Evolutionary conservation across 2,113 vertebrate species (phyloP).

Genomic region (Ariopsis seemanni): DNA sequence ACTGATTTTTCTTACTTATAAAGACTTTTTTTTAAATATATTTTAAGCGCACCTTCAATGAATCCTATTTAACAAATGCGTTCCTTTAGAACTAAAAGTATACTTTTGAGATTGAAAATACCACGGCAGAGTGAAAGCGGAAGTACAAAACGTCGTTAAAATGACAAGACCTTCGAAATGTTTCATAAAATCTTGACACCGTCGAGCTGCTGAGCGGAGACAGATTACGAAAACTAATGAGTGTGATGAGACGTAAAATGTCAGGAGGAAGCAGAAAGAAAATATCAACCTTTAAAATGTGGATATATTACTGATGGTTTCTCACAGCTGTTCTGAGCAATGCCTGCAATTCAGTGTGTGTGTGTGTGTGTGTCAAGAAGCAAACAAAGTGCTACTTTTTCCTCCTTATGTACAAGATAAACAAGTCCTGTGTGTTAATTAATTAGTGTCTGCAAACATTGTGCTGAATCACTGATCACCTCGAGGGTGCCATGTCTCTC

Average conservation of each 20-base stretch:
- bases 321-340: background rate
- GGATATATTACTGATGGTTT: constrained; percentile 50
- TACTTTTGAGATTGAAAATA: background rate
- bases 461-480: constrained; percentile 69
- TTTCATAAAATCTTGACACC: constrained; percentile 18
- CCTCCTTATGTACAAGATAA: constrained; percentile 76
- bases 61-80: background rate
- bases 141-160: background rate
- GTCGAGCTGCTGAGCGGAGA: constrained; percentile 1
- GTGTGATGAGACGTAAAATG: constrained; percentile 51
- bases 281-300: constrained; percentile 75
- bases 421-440: constrained; percentile 70
- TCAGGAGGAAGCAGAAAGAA: constrained; percentile 69
- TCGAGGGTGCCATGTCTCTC: constrained; percentile 49
- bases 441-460: constrained; percentile 65
- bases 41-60: background rate
- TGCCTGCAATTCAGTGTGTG: background rate
- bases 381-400: constrained; percentile 61
- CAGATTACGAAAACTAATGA: constrained; percentile 39
- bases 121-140: background rate
- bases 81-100: background rate
- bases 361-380: constrained; percentile 61
- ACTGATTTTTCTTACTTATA: background rate
- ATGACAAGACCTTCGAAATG: constrained; percentile 24
- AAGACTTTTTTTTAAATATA: background rate